Evolutionary conservation across 1,140 invertebrate species (phyloP), one percentile per base, ranked within the genome.

Genomic region (Trigoniulus corallinus): DNA sequence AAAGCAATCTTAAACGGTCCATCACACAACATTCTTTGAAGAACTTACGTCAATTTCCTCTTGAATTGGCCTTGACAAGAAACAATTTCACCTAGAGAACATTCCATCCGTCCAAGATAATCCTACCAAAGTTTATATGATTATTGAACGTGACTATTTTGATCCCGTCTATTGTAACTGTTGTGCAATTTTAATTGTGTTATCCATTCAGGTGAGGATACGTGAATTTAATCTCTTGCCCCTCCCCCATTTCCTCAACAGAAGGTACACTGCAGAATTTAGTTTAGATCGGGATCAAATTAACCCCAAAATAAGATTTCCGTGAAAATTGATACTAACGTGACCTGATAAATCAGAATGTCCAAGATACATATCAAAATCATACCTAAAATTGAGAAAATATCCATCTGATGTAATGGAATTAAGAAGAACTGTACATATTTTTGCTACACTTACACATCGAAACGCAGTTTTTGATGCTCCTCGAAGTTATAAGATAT

Each of bases 81-180:
- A 25, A 73, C 64, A 50, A 75, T 68, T 61, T 74, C 68, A 46
- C 68, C 74, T 42, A 77, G 59, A 48, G 67, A 72, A 52, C 68
- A 72, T 37, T 74, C 67, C 23, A 67, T 59, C 45, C 64, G 65
- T 15, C 75, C 75, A 13, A 77, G 62, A 60, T 75, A 77, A 57
- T 77, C 74, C 63, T 77, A 74, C 53, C 74, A 68, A 34, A 34
- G 15, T 34, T 7, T 7, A 7, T 34, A 7, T 15, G 15, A 34
- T 34, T 7, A 7, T 34, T 7, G 15, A 7, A 34, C 15, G 7
- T 7, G 15, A 34, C 7, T 15, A 34, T 7, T 34, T 34, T 34
- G 29, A 7, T n/a, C n/a, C n/a, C n/a, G n/a, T n/a, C n/a, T n/a
- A n/a, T n/a, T 34, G 15, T 7, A 7, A 7, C 7, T 7, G 7